A percentile compares a stretch with the other conserved stretches of the same genome.
Evolutionary conservation across 2,888 invertebrate species (phyloP).

Genomic region (Zaprionus bogoriensis): DNA sequence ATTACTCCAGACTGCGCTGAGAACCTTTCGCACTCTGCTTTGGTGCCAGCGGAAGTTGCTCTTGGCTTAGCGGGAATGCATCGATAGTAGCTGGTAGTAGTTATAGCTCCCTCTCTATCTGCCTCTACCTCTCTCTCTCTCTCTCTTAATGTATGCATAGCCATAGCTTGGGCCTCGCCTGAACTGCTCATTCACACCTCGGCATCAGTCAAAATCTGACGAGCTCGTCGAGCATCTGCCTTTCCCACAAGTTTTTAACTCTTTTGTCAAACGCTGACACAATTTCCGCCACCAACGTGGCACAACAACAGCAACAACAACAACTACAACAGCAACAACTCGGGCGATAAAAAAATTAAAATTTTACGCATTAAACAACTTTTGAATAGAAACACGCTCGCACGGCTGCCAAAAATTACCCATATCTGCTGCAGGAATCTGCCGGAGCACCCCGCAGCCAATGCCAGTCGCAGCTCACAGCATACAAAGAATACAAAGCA

Average conservation of each 20-base stretch:
- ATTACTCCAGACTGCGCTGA: constrained; percentile 45
- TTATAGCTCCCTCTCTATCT: background rate
- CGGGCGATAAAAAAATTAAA: constrained; percentile 65
- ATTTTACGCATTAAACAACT: constrained; percentile 71
- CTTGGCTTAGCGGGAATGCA: too few species aligned
- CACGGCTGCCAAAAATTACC: constrained; percentile 64
- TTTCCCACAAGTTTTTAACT: constrained; percentile 75
- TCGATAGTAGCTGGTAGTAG: too few species aligned
- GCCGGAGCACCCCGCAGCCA: constrained; percentile 38
- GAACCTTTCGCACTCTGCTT: background rate
- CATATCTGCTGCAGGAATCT: constrained; percentile 53
- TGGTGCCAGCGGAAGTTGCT: background rate
- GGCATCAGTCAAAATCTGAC: constrained; percentile 29
- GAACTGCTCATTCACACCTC: constrained; percentile 55
- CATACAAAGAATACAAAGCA: constrained; percentile 23
- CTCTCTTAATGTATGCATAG: background rate
- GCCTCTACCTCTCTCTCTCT: background rate
- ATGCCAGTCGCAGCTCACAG: constrained; percentile 13
- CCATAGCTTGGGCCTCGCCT: background rate
- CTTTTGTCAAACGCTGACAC: constrained; percentile 70
- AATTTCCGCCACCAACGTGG: constrained; percentile 63
- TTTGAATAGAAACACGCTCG: constrained; percentile 52
- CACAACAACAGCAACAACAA: too few species aligned
- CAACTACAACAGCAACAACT: too few species aligned
- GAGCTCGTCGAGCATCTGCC: constrained; percentile 13